phyloP scores from a whole-genome alignment of 2,888 invertebrate genomes.

The Coenonympha arcania region DNA sequence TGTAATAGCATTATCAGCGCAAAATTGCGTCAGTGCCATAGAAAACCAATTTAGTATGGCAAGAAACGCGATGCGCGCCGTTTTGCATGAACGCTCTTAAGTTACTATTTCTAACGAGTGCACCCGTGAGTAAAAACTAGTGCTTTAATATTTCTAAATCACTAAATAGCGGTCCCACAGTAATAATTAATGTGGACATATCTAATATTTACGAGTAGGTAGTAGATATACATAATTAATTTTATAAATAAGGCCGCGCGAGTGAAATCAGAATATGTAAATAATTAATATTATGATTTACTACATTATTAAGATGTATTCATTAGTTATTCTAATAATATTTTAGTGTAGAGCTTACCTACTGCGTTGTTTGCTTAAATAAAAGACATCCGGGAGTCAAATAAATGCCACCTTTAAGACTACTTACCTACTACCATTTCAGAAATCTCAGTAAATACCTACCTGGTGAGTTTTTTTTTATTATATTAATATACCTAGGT shows the following conservation, averaged over 20 bases:
- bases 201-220: conserved; percentile 31
- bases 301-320: conserved; percentile 17
- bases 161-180: background rate
- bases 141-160: background rate
- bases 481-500: too few species aligned
- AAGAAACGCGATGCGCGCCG: too few species aligned
- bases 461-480: too few species aligned
- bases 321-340: conserved; percentile 10
- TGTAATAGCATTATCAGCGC: too few species aligned
- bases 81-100: too few species aligned
- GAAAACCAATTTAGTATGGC: too few species aligned
- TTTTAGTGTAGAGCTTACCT: conserved; percentile 9
- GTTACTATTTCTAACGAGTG: too few species aligned
- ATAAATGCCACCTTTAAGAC: background rate
- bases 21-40: too few species aligned
- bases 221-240: conserved; percentile 27
- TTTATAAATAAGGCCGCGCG: conserved; percentile 24
- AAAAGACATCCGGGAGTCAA: conserved; percentile 13
- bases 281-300: conserved; percentile 24
- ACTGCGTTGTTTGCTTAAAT: conserved; percentile 4
- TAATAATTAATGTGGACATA: conserved; percentile 25
- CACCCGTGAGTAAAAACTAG: background rate
- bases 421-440: too few species aligned
- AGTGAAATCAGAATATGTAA: conserved; percentile 19
- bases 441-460: too few species aligned